Base-by-base conservation (phyloP, 1,140 invertebrate genomes). In the Orius laevigatus region DNA sequence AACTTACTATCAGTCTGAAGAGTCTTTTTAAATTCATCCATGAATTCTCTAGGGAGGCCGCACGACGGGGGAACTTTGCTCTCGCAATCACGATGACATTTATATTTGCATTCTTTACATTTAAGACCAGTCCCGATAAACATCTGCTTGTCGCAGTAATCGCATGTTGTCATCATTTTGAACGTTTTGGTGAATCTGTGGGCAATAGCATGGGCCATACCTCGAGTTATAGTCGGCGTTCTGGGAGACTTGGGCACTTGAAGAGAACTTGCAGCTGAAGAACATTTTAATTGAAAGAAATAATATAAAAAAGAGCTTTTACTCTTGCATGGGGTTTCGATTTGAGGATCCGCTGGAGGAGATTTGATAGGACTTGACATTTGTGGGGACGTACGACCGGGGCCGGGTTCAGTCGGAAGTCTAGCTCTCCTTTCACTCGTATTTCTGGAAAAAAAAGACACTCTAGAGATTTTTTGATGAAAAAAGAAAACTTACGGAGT, bases 71-170 rank as follows among this genome's bases (percentile, higher is more conserved):
- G 83, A 53, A 91, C 90, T 71, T 87, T 89, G 18, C 75, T 74
- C 58, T 85, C 83, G 66, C 92, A 96, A 59, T 93, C 86, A 59
- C 80, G 75, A 63, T 88, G 84, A 67, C 89, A 95, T 58, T 87
- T 88, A 67, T 87, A 95, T 70, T 93, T 94, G 74, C 91, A 96
- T 62, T 93, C 86, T 64, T 82, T 92, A 66, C 92, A 96, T 64
- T 87, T 91, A 44, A 87, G 72, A 39, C 80, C 67, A 14, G 51
- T 52, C 10, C 51, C 86, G 60, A 88, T 79, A 59, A 90, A 81
- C 71, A 95, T 89, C 64, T 85, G 85, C 62, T 90, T 89, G 51
- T 84, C 78, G 65, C 91, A 96, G 58, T 81, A 80, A 63, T 89
- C 83, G 69, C 91, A 96, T 1, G 80, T 86, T 39, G 83, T 78